These are phyloP conservation scores for Saxidomus purpurata DNA, from an alignment of 1,140 invertebrate genomes.

Conservation along the genomic window DNA sequence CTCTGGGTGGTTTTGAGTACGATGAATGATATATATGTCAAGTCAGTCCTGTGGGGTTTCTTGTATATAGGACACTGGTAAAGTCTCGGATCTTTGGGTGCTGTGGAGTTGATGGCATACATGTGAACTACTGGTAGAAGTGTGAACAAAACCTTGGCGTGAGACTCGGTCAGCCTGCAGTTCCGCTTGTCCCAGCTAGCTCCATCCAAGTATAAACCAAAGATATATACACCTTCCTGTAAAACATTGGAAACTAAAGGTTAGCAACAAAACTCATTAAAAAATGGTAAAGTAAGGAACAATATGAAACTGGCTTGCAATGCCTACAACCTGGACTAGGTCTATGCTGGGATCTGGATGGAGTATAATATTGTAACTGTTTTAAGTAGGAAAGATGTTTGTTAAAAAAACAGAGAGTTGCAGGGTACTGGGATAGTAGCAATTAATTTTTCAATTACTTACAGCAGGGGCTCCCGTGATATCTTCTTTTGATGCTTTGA, in stretches of 20 bases:
- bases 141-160: slow-evolving; percentile 83
- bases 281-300: neutral
- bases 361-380: no score
- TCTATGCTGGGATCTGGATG: no score
- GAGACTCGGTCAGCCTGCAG: slow-evolving; percentile 80
- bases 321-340: no score
- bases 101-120: slow-evolving; percentile 88
- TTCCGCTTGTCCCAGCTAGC: slow-evolving; percentile 83
- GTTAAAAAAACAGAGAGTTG: no score
- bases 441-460: no score
- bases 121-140: slow-evolving; percentile 84
- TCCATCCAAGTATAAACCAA: slow-evolving; percentile 84
- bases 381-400: no score
- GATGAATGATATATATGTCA: slow-evolving; percentile 97
- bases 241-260: no score
- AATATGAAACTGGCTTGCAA: neutral
- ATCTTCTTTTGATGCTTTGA: slow-evolving; percentile 84
- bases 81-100: slow-evolving; percentile 94
- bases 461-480: slow-evolving; percentile 82
- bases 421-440: no score
- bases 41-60: slow-evolving; percentile 96
- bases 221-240: slow-evolving; percentile 83
- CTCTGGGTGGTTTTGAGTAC: slow-evolving; percentile 93
- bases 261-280: no score
- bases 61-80: slow-evolving; percentile 98